A percentile compares a stretch with the other conserved stretches of the same genome.
Conservation (phyloP, 2,888 invertebrate genomes). For the Dastarcus helophoroides region DNA sequence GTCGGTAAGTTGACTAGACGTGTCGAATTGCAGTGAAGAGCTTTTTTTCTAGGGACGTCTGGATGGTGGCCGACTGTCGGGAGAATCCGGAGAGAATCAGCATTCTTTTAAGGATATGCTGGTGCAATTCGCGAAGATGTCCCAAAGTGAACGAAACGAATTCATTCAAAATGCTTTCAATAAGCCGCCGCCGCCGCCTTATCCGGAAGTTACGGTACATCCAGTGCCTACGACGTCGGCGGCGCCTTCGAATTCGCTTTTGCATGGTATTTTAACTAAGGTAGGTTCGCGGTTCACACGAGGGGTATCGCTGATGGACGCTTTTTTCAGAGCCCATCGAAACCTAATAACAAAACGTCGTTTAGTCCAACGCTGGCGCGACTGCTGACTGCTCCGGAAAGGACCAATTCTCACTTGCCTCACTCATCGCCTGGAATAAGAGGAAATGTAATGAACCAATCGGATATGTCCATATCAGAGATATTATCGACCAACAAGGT, state of each 20-base stretch:
- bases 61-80: slow-evolving; percentile 39
- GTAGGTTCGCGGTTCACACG: slow-evolving; percentile 25
- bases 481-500: slow-evolving; percentile 36
- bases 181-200: slow-evolving; percentile 55
- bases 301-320: too few species aligned
- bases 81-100: slow-evolving; percentile 32
- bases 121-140: slow-evolving; percentile 58
- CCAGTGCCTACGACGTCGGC: slow-evolving; percentile 43
- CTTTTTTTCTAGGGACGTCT: slow-evolving; percentile 21
- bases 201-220: slow-evolving; percentile 69
- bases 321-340: slow-evolving; percentile 29
- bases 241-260: slow-evolving; percentile 51
- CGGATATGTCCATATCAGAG: slow-evolving; percentile 34
- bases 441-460: slow-evolving; percentile 17
- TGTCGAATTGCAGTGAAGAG: not conserved
- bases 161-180: slow-evolving; percentile 32
- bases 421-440: slow-evolving; percentile 16
- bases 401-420: slow-evolving; percentile 15
- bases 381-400: slow-evolving; percentile 55
- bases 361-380: slow-evolving; percentile 73
- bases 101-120: slow-evolving; percentile 60
- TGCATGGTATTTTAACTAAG: slow-evolving; percentile 70
- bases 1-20: slow-evolving; percentile 25
- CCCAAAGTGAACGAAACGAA: slow-evolving; percentile 40
- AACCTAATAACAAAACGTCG: slow-evolving; percentile 41